Percentiles rank a stretch among this genome's conserved stretches.
These are phyloP conservation scores for Cephus spinipes DNA, from an alignment of 2,888 invertebrate species.

Conservation along the genomic window DNA sequence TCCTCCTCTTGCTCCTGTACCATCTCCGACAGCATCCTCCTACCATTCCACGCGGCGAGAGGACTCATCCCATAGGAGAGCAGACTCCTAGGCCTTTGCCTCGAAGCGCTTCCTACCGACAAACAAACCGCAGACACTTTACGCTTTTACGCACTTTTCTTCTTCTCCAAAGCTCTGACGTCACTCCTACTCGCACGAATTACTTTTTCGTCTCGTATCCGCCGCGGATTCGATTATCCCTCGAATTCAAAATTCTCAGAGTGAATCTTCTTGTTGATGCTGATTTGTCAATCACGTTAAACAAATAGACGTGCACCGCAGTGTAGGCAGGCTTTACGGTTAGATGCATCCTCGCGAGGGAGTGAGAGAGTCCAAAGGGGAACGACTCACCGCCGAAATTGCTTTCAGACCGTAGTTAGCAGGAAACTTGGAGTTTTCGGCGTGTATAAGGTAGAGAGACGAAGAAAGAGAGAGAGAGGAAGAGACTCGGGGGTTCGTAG, in stretches of 20 bases:
- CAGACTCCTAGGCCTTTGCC: slow-evolving; percentile 41
- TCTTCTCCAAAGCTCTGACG: slow-evolving; percentile 35
- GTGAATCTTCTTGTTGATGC: background rate
- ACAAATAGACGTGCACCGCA: background rate
- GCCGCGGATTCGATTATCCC: background rate
- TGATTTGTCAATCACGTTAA: background rate
- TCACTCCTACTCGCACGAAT: background rate
- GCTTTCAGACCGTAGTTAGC: slow-evolving; percentile 61
- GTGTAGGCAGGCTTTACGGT: background rate
- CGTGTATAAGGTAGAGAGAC: slow-evolving; percentile 21
- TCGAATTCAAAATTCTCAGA: background rate
- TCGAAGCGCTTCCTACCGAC: slow-evolving; percentile 40
- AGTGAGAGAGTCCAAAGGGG: slow-evolving; percentile 14
- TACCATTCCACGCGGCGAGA: slow-evolving; percentile 25
- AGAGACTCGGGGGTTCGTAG: slow-evolving; percentile 23
- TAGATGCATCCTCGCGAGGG: background rate
- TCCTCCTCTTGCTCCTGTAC: slow-evolving; percentile 50
- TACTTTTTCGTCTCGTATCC: background rate
- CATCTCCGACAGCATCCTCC: slow-evolving; percentile 22
- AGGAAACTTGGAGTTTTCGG: slow-evolving; percentile 62
- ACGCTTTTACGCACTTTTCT: slow-evolving; percentile 62
- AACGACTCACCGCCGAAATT: slow-evolving; percentile 58
- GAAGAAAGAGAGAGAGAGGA: slow-evolving; percentile 25
- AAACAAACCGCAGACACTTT: slow-evolving; percentile 54
- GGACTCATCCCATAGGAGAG: slow-evolving; percentile 43